Evolutionary conservation across 2,113 vertebrate genomes (phyloP).

Genomic region (Bos taurus): DNA sequence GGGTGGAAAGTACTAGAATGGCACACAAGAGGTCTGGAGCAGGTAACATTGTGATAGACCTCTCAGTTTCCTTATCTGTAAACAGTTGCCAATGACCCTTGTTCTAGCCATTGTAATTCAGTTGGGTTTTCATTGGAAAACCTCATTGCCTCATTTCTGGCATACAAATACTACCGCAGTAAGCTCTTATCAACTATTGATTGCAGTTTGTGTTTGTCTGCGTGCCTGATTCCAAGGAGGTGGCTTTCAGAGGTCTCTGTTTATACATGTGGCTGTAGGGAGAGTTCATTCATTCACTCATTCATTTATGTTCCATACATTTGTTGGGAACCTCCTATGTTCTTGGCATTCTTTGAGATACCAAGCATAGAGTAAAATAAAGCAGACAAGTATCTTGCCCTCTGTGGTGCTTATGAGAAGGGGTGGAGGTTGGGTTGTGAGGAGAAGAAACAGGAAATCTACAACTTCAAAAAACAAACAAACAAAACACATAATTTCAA

Average conservation of each 20-base stretch:
- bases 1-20: background rate
- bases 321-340: background rate
- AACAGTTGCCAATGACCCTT: background rate
- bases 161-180: background rate
- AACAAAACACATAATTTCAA: background rate
- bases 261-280: background rate
- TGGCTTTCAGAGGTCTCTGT: background rate
- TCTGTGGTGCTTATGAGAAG: fast-evolving
- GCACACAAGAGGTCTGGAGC: background rate
- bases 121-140: background rate
- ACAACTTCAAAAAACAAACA: background rate
- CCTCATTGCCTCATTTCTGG: background rate
- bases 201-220: background rate
- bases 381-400: background rate
- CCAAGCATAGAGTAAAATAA: background rate
- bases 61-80: background rate
- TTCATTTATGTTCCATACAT: background rate
- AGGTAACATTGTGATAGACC: background rate
- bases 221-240: background rate
- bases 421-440: background rate
- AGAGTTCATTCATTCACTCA: background rate
- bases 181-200: background rate
- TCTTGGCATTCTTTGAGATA: background rate
- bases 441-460: background rate
- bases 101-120: background rate